Percentiles rank a stretch among this genome's conserved stretches.
Conservation (phyloP, 30 jellyfish, hydroid and myxozoan genomes). For the Pseudorhiza aurosa region DNA sequence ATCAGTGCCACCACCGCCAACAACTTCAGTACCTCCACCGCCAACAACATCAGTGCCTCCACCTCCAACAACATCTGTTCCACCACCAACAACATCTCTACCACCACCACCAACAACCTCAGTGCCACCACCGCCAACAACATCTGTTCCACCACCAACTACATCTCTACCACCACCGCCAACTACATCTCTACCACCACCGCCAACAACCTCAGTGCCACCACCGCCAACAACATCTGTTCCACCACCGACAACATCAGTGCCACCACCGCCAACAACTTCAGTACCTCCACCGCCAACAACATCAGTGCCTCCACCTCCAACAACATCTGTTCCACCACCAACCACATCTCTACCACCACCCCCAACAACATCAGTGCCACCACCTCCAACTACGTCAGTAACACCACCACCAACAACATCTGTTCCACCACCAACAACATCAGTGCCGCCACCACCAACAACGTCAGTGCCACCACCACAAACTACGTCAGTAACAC, state of each 20-base stretch:
- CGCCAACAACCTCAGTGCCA: not conserved
- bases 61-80: not conserved
- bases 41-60: not conserved
- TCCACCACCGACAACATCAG: constrained; percentile 10
- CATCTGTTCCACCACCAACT: not conserved
- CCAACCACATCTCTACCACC: constrained; percentile 19
- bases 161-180: not conserved
- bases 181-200: not conserved
- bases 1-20: no score
- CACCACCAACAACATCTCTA: not conserved
- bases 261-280: not conserved
- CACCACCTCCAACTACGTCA: constrained; percentile 1
- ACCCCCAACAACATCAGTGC: constrained; percentile 15
- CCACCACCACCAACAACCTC: not conserved
- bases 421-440: not conserved
- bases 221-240: not conserved
- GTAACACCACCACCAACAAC: not conserved
- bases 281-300: constrained; percentile 2
- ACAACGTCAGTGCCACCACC: constrained; percentile 14
- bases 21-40: no score
- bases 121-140: not conserved
- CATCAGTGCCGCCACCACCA: not conserved
- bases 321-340: constrained; percentile 17
- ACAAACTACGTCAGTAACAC: not conserved
- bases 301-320: no score